Evolutionary conservation across 2,113 vertebrate species (phyloP).

Genomic region (Cebidichthys violaceus): DNA sequence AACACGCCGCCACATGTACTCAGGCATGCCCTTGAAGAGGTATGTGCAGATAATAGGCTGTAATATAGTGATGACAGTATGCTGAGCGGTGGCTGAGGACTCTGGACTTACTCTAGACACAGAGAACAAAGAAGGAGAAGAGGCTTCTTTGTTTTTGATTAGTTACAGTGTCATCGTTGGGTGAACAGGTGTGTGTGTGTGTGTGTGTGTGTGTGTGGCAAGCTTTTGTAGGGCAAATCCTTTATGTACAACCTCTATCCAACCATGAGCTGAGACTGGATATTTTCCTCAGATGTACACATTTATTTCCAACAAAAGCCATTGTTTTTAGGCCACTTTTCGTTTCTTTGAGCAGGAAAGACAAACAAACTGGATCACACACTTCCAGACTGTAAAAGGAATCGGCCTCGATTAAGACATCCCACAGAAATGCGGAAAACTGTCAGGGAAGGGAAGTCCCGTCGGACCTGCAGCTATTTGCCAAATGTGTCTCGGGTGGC

Average conservation of each 20-base stretch:
- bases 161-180: slow-evolving; percentile 7
- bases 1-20: slow-evolving; percentile 23
- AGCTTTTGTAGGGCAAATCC: neutral
- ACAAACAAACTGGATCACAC: neutral
- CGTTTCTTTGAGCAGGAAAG: neutral
- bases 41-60: slow-evolving; percentile 25
- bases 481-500: neutral
- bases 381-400: neutral
- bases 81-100: slow-evolving; percentile 36
- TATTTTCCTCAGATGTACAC: neutral
- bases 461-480: neutral
- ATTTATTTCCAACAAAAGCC: neutral
- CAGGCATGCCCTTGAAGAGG: slow-evolving; percentile 43
- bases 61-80: slow-evolving; percentile 39
- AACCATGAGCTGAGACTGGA: neutral
- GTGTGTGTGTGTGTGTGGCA: neutral
- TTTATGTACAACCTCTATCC: neutral
- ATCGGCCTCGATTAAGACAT: neutral
- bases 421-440: neutral
- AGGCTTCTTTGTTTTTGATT: slow-evolving; percentile 35
- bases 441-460: neutral
- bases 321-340: neutral
- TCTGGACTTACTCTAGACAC: slow-evolving; percentile 23
- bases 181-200: slow-evolving; percentile 17
- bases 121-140: slow-evolving; percentile 48